Percentiles rank a stretch among this genome's conserved stretches.
These are phyloP conservation scores for Tetragonisca angustula DNA, from an alignment of 2,888 invertebrate genomes.

Conservation along the genomic window DNA sequence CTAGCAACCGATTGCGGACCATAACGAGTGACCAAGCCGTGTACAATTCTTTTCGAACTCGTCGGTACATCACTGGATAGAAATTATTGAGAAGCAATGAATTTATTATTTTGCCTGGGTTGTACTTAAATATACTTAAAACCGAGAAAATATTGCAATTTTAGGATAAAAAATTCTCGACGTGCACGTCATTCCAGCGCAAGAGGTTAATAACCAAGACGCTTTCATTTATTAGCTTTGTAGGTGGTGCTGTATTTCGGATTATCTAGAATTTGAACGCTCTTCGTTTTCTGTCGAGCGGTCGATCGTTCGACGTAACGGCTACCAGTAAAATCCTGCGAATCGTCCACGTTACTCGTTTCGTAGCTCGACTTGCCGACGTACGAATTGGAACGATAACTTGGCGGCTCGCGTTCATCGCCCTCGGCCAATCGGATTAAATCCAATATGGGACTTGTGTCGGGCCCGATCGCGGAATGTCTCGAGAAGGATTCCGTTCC, in stretches of 20 bases:
- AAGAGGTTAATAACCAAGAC: no score
- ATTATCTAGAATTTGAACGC: slow-evolving; percentile 80
- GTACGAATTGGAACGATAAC: slow-evolving; percentile 55
- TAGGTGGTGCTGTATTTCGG: slow-evolving; percentile 70
- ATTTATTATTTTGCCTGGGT: no score
- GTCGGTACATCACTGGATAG: no score
- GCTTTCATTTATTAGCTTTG: slow-evolving; percentile 63
- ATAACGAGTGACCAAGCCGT: no score
- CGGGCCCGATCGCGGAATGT: slow-evolving; percentile 1
- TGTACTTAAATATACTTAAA: no score
- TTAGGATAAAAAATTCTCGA: no score
- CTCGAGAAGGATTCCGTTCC: slow-evolving; percentile 50
- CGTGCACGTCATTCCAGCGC: no score
- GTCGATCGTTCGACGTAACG: slow-evolving; percentile 60
- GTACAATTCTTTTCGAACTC: no score
- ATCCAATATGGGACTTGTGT: slow-evolving; percentile 74
- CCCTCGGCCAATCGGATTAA: slow-evolving; percentile 75
- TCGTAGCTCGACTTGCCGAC: slow-evolving; percentile 62
- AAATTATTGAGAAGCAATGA: no score
- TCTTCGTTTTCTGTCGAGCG: slow-evolving; percentile 77
- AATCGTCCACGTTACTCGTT: slow-evolving; percentile 25
- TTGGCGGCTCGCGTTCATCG: slow-evolving; percentile 42
- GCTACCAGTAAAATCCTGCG: slow-evolving; percentile 16
- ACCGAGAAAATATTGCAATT: no score
- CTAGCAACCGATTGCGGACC: no score